Base-by-base conservation (phyloP, 2,888 invertebrate species). In the Miltochrista miniata region DNA sequence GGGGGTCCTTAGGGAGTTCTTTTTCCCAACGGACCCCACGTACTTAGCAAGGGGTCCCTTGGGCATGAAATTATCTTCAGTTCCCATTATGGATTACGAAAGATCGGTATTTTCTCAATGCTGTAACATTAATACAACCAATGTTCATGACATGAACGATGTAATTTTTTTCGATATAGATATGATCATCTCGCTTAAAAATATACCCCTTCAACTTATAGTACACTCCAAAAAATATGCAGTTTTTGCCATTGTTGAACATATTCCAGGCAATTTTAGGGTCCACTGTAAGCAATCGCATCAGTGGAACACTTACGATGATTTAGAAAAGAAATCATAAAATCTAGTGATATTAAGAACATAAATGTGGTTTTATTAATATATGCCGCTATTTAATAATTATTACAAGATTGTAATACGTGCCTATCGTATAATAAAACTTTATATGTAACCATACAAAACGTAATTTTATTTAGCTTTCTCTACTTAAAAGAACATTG, bases 171-270 rank as follows among this genome's bases (percentile, higher is more conserved):
- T 41, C 41, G 41, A 41, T 13, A 9, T 41, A 41, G 41, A 41
- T 13, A 41, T 41, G 41, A 41, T 41, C 9, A 41, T 31, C n/a
- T 7, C 41, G 11, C 41, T 41, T 8, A 35, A 37, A 37, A 37
- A 33, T 43, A 33, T 31, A 12, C 33, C 33, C 7, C n/a, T 31
- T 33, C 13, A 43, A 8, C n/a, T 43, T 30, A 43, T 43, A 12
- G 7, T 33, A 30, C 10, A 43, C 30, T 33, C n/a, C 41, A 41
- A 41, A 41, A 40, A 24, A 45, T 45, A 45, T 45, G 45, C 34
- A 45, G 36, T 45, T 45, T 45, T 45, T 37, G 45, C 45, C 12
- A 35, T 34, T 35, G n/a, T n/a, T n/a, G n/a, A n/a, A n/a, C n/a
- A n/a, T n/a, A 34, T 44, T 35, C 35, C 34, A 33, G 44, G 35